Evolutionary conservation across 2,888 invertebrate genomes (phyloP).

Genomic region (Agelastica alni): DNA sequence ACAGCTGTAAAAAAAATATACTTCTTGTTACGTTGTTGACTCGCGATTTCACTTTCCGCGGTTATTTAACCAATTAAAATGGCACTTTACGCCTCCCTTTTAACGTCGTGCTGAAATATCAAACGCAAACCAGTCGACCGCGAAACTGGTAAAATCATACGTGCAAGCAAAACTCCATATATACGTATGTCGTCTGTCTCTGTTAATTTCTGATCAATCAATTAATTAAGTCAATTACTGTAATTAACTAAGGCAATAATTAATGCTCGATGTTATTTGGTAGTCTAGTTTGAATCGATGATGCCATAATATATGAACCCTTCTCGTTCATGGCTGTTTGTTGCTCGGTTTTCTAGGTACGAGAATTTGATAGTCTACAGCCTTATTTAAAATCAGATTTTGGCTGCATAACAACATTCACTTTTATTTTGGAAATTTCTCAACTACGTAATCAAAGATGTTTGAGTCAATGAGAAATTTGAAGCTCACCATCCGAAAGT

Average conservation of each 20-base stretch:
- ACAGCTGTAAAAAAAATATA: too few relatives aligned
- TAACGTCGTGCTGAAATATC: not conserved
- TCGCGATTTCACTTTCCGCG: conserved; percentile 23
- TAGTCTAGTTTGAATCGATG: not conserved
- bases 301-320: too few relatives aligned
- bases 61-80: conserved; percentile 27
- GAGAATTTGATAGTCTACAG: too few relatives aligned
- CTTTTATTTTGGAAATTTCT: too few relatives aligned
- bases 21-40: not conserved
- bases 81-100: conserved; percentile 17
- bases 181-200: conserved; percentile 1
- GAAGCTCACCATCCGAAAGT: too few relatives aligned
- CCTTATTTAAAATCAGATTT: too few relatives aligned
- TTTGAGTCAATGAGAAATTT: too few relatives aligned
- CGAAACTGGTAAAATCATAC: not conserved
- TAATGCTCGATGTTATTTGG: conserved; percentile 10
- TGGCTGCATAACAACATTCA: too few relatives aligned
- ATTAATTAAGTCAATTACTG: conserved; percentile 29
- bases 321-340: too few relatives aligned
- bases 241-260: conserved; percentile 33
- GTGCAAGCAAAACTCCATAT: not conserved
- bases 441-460: too few relatives aligned
- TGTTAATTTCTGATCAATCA: conserved; percentile 25
- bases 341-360: too few relatives aligned
- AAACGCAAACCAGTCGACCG: not conserved